These are phyloP conservation scores for Deilephila porcellus DNA, from an alignment of 2,888 invertebrate genomes.

Conservation along the genomic window DNA sequence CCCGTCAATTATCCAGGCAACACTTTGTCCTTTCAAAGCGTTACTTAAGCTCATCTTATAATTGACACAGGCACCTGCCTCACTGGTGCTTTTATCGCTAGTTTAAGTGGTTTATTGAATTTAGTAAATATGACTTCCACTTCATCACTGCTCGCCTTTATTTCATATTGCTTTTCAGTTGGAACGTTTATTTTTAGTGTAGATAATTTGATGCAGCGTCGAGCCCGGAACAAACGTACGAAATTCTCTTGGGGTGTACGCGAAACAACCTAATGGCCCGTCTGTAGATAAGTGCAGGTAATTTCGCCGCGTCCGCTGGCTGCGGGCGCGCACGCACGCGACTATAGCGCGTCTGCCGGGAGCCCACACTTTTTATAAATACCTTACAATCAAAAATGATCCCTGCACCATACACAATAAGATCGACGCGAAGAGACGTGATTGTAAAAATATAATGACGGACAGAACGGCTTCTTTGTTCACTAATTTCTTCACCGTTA, in stretches of 20 bases:
- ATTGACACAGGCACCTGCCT: neutral
- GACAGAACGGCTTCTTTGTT: slow-evolving; percentile 56
- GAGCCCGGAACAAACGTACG: slow-evolving; percentile 41
- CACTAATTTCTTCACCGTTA: slow-evolving; percentile 71
- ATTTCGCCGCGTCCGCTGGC: slow-evolving; percentile 75
- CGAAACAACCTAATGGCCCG: slow-evolving; percentile 67
- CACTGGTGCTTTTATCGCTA: neutral
- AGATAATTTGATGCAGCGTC: slow-evolving; percentile 16
- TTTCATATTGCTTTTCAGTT: neutral
- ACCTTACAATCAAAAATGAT: slow-evolving; percentile 49
- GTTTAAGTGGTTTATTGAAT: neutral
- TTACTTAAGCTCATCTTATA: neutral
- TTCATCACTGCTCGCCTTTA: neutral
- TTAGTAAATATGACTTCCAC: neutral
- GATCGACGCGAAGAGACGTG: slow-evolving; percentile 26
- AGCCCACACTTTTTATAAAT: slow-evolving; percentile 51
- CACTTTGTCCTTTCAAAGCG: neutral
- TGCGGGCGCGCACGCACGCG: slow-evolving; percentile 79
- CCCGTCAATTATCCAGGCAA: neutral
- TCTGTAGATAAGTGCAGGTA: slow-evolving; percentile 74
- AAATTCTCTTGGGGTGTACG: slow-evolving; percentile 40
- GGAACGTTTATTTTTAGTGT: neutral
- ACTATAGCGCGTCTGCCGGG: slow-evolving; percentile 65
- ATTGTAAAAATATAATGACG: slow-evolving; percentile 49
- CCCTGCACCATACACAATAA: slow-evolving; percentile 48